Base-by-base conservation (phyloP, 2,888 invertebrate species). In the Aphelenchoides bicaudatus region DNA sequence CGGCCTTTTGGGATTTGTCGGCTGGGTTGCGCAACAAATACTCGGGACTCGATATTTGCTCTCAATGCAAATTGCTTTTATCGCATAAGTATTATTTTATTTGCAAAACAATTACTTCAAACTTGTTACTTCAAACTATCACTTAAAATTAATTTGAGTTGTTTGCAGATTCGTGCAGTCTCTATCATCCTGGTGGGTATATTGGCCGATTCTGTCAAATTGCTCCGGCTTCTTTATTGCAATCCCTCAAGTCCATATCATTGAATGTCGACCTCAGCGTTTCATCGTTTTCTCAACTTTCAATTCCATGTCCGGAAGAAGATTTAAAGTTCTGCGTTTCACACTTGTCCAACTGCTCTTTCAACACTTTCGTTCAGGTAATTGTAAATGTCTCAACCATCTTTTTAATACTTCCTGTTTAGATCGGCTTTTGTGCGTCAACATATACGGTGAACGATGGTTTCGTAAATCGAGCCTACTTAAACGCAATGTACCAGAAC, bases 181-280 rank as follows among this genome's bases (percentile, higher is more conserved):
- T 68, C 21, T 73, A 68, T 58, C 58, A 64, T 1, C 59, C 57
- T 10, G 71, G 72, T 16, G 73, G 73, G 13, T 72, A 66, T 28
- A 39, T 70, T 39, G 56, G 56, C 2, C 59, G 62, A 30, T 52
- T 73, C n/a, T 58, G 70, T 30, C 39, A 51, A 4, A 28, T 62
- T 31, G 56, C 65, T 6, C 52, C 62, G 0, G 64, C 64, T 16
- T 29, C 55, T 1, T 48, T 58, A 2, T 50, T 61, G 8, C 19
- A 55, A 2, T 55, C 60, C 21, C 66, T 67, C 23, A 58, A 71
- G 16, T 62, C 62, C 0, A 43, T 73, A n/a, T 65, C 61, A 1
- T 46, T 73, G 3, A 70, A 70, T 47, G 63, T 73, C n/a, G 73
- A 73, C 54, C 62, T 72, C 28, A 66, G 68, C 58, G 60, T 68